A percentile compares a stretch with the other conserved stretches of the same genome.
Conservation (phyloP, 2,888 invertebrate genomes). For the Ecliptopera silaceata region DNA sequence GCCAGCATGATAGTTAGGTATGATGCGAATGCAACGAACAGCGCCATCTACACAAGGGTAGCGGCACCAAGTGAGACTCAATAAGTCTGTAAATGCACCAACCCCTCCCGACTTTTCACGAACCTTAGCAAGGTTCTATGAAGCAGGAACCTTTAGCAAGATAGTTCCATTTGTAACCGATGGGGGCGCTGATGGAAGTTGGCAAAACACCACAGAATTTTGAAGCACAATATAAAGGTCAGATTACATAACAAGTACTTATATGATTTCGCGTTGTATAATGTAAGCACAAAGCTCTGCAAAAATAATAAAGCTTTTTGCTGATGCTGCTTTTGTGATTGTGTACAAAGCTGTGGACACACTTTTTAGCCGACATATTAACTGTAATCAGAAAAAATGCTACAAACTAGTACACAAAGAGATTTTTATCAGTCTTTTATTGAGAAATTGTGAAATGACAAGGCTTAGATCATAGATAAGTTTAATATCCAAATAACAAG, state of each 20-base stretch:
- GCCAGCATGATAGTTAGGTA: no score
- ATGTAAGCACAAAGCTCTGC: constrained; percentile 2
- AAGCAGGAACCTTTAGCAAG: constrained; percentile 5
- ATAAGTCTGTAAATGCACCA: not conserved
- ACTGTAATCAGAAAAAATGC: not conserved
- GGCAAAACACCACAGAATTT: constrained; percentile 1
- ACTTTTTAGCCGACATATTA: not conserved
- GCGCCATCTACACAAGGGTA: constrained; percentile 52
- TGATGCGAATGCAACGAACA: constrained; percentile 21
- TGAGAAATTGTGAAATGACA: no score
- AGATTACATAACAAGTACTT: constrained; percentile 9
- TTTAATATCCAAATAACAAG: not conserved
- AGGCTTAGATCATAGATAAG: no score
- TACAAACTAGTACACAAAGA: not conserved
- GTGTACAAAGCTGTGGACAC: not conserved
- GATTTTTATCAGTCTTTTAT: no score
- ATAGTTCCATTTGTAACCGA: constrained; percentile 6
- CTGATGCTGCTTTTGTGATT: not conserved
- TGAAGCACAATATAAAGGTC: not conserved
- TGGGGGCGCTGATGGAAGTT: constrained; percentile 11
- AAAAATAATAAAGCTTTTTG: constrained; percentile 4
- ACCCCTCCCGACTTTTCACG: constrained; percentile 6
- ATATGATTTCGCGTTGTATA: not conserved
- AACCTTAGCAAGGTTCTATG: constrained; percentile 7
- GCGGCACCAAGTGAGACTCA: constrained; percentile 28